These are phyloP conservation scores for Caprella mutica DNA, from an alignment of 2,888 invertebrate species.

Conservation along the genomic window DNA sequence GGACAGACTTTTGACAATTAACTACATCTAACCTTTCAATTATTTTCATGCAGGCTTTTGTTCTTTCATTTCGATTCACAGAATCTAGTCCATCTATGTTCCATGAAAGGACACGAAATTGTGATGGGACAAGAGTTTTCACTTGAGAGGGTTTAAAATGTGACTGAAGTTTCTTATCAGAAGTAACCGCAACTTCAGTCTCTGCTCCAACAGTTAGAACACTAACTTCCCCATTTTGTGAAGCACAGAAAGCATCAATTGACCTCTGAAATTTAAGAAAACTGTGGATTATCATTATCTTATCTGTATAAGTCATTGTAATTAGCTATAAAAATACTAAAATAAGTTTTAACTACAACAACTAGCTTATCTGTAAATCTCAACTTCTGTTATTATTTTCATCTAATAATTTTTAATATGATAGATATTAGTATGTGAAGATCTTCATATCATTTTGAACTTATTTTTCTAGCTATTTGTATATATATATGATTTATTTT, in stretches of 20 bases:
- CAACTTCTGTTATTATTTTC: slow-evolving; percentile 42
- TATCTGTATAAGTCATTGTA: background rate
- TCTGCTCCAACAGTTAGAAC: slow-evolving; percentile 35
- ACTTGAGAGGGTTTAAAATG: slow-evolving; percentile 4
- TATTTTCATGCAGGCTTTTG: slow-evolving; percentile 44
- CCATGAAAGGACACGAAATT: slow-evolving; percentile 47
- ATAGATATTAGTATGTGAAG: background rate
- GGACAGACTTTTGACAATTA: too few relatives aligned
- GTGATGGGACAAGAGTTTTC: slow-evolving; percentile 38
- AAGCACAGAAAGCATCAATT: slow-evolving; percentile 41
- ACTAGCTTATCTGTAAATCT: slow-evolving; percentile 45
- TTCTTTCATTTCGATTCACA: slow-evolving; percentile 44
- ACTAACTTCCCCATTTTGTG: slow-evolving; percentile 35
- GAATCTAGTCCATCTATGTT: slow-evolving; percentile 51
- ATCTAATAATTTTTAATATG: too few relatives aligned
- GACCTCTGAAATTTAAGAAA: slow-evolving; percentile 38
- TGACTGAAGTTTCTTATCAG: slow-evolving; percentile 34
- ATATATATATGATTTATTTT: too few relatives aligned
- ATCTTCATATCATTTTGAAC: too few relatives aligned
- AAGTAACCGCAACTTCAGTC: slow-evolving; percentile 36
- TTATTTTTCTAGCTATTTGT: too few relatives aligned
- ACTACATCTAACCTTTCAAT: slow-evolving; percentile 44
- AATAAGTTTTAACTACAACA: background rate
- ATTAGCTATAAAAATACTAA: background rate
- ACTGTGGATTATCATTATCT: background rate